Base-by-base conservation (phyloP, 2,113 vertebrate genomes). In the Holacanthus passer region DNA sequence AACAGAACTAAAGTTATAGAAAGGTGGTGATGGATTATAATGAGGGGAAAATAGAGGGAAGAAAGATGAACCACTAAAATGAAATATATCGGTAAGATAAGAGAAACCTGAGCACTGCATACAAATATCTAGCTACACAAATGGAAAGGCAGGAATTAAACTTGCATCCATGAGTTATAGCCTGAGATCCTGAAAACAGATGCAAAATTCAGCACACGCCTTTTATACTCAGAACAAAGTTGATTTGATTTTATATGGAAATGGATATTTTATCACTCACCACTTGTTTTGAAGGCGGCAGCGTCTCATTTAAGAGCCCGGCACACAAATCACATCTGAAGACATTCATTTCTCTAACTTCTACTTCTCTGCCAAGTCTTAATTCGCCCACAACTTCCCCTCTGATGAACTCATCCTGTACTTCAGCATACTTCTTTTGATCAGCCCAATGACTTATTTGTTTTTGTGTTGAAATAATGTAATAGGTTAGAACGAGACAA, bases 161-260 rank as follows among this genome's bases (percentile, higher is more conserved):
- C 7, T 31, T 45, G 27, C 29, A 32, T n/a, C 4, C 7, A 24
- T 58, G 7, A 59, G n/a, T 65, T 63, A 6, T 9, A 31, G 41
- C 63, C 31, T 10, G 20, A 37, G 29, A n/a, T n/a, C n/a, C 52
- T 66, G 22, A 59, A 41, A 67, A 27, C 16, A 37, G 13, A 63
- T 83, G 71, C 14, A 63, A 45, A 37, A 74, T 50, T 67, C 53
- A 75, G 31, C n/a, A 24, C 32, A 43, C 1, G 0, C 20, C 47
- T 7, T 45, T 24, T 16, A 52, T n/a, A 22, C 27, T 43, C 16
- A 27, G 17, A 52, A 27, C 53, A 35, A 50, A 66, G 27, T 29
- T 53, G 27, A 64, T 80, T 41, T 45, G 47, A 73, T 65, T 31
- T 56, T 2, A 53, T 55, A 60, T 73, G 12, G 62, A 80, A 60